These are phyloP conservation scores for Toxotes chatareus DNA, from an alignment of 2,113 vertebrate species.

Conservation along the genomic window DNA sequence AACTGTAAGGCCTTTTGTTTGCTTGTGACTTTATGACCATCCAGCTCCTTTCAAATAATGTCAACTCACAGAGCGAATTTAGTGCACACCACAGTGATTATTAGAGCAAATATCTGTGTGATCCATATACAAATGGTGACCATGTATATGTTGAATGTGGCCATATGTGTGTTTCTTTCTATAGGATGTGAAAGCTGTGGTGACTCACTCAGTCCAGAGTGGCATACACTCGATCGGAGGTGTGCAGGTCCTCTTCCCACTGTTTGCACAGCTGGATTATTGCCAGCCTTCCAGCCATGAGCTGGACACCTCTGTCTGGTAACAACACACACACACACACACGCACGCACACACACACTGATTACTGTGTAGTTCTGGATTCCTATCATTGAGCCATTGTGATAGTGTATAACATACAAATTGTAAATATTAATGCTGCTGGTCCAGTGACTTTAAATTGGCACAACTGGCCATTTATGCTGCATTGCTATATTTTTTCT, in stretches of 20 bases:
- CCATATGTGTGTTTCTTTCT: conserved; percentile 27
- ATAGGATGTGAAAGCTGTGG: conserved; percentile 97
- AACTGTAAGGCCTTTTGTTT: background rate
- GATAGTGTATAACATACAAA: background rate
- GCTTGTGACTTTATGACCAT: background rate
- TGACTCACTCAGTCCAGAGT: conserved; percentile 97
- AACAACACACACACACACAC: conserved; percentile 51
- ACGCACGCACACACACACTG: background rate
- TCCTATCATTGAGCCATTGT: background rate
- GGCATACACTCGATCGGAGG: conserved; percentile 98
- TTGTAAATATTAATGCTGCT: conserved; percentile 5
- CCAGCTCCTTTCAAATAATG: background rate
- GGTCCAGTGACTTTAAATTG: background rate
- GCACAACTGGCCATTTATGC: background rate
- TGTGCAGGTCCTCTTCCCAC: conserved; percentile 96
- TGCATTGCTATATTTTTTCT: background rate
- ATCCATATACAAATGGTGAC: background rate
- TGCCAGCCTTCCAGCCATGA: conserved; percentile 90
- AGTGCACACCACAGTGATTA: background rate
- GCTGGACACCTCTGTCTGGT: conserved; percentile 95
- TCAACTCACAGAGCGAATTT: background rate
- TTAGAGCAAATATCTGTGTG: background rate
- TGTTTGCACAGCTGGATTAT: conserved; percentile 97
- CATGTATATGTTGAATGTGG: background rate
- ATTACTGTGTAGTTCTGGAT: conserved; percentile 5